Evolutionary conservation across 2,113 vertebrate genomes (phyloP).

Genomic region (Microcebus tavaratra): DNA sequence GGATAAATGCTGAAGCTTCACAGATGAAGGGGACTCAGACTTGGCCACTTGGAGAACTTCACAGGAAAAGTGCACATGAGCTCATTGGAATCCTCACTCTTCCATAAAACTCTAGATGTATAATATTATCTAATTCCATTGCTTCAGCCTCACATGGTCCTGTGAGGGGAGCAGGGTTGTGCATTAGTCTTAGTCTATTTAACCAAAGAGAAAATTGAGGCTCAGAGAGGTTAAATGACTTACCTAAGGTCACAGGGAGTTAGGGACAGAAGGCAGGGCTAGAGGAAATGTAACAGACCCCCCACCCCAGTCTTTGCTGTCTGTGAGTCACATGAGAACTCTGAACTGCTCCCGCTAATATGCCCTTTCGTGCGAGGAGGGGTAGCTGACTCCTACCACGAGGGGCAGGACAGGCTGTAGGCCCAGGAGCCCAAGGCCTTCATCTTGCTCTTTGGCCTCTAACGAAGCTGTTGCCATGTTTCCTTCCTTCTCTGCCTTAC

Average conservation of each 20-base stretch:
- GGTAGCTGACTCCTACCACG: not conserved
- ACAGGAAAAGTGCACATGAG: not conserved
- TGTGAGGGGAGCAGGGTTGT: not conserved
- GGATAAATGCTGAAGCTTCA: not conserved
- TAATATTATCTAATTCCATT: not conserved
- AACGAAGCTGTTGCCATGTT: constrained; percentile 62
- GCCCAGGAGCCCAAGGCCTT: not conserved
- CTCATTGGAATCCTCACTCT: not conserved
- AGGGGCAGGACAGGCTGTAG: not conserved
- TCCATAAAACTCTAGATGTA: not conserved
- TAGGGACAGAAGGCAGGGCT: not conserved
- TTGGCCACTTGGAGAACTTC: not conserved
- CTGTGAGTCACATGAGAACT: not conserved
- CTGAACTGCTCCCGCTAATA: not conserved
- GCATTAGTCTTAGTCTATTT: not conserved
- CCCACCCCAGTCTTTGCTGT: not conserved
- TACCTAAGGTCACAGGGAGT: not conserved
- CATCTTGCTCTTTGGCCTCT: not conserved
- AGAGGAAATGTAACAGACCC: not conserved
- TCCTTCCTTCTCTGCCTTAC: constrained; percentile 19
- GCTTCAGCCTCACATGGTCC: not conserved
- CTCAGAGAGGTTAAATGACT: not conserved
- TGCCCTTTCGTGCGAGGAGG: not conserved
- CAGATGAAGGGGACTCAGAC: not conserved
- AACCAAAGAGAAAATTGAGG: constrained; percentile 23